Base-by-base conservation (phyloP, 2,888 invertebrate species). In the Abscondita cerata region DNA sequence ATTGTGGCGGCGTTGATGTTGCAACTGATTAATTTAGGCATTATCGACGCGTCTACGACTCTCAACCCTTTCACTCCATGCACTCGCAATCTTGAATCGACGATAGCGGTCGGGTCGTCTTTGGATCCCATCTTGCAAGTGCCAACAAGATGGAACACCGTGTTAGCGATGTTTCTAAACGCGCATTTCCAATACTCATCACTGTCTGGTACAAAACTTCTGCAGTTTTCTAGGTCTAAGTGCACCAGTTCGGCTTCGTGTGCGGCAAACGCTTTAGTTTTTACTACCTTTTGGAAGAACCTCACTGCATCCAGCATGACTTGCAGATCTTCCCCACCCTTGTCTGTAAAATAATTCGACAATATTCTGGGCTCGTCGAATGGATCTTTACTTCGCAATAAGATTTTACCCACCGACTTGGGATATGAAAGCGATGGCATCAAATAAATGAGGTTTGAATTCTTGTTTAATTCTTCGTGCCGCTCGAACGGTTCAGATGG, bases 1-100 rank as follows among this genome's bases (percentile, higher is more conserved):
- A 95, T 93, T 1, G 89, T 87, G 0, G 93, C 93, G 0, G 93
- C 95, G 77, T 95, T 94, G 0, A 94, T 93, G 81, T 95, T 95
- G 0, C 95, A 95, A 76, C 92, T 94, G n/a, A 93, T 87, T 60
- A 95, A 93, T 1, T 86, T 88, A 0, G 95, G 95, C 93, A 95
- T 95, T 52, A 95, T 88, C 66, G 93, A 92, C 0, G 92, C 93
- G 75, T 94, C 93, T 0, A 89, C 89, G 0, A 94, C 92, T 62
- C 94, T 83, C 15, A 94, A 79, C 19, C 90, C 89, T 1, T 88
- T 86, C 0, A 94, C 86, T 0, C 93, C 93, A 67, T 92, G 88
- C 0, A 94, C 93, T 16, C 87, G 83, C 50, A 92, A 74, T 53
- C 87, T 83, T 0, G 86, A 79, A 77, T 90, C 88, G 0, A 92